A percentile compares a stretch with the other conserved stretches of the same genome.
Evolutionary conservation across 2,797 vertebrate species (phyloP).

Genomic region (Rhadinocentrus ornatus): DNA sequence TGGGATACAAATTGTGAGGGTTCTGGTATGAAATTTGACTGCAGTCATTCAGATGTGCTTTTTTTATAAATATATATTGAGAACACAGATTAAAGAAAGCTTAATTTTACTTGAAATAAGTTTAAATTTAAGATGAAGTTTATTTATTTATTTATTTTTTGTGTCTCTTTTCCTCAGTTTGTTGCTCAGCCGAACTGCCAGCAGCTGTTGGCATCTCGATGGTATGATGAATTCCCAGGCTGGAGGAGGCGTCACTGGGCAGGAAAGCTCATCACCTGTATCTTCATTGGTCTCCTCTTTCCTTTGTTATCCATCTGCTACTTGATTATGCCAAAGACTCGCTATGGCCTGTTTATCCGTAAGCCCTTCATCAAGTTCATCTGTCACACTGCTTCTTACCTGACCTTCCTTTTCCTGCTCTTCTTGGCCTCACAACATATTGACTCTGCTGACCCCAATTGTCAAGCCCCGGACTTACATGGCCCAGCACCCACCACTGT

Average conservation of each 20-base stretch:
- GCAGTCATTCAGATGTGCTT: neutral
- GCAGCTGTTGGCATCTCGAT: conserved; percentile 95
- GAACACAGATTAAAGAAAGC: neutral
- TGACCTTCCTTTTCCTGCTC: conserved; percentile 97
- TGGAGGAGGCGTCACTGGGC: conserved; percentile 98
- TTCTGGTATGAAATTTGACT: too few species aligned
- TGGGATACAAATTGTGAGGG: too few species aligned
- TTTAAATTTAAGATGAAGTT: too few species aligned
- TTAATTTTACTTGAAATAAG: too few species aligned
- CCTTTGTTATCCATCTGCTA: conserved; percentile 93
- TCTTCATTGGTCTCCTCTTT: conserved; percentile 94
- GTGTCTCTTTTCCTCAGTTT: conserved; percentile 82
- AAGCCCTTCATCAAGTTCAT: conserved; percentile 99
- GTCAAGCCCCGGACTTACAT: conserved; percentile 84
- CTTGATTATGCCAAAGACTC: conserved; percentile 93
- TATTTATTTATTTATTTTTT: neutral
- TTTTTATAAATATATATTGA: conserved; percentile 4
- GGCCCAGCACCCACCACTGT: conserved; percentile 91
- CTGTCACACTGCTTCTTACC: conserved; percentile 97
- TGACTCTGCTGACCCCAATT: conserved; percentile 77
- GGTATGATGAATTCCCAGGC: conserved; percentile 97
- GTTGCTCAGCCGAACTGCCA: conserved; percentile 99
- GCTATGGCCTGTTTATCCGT: conserved; percentile 92
- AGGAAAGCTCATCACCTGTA: conserved; percentile 91
- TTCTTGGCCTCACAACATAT: conserved; percentile 95